phyloP scores from a whole-genome alignment of 2,888 invertebrate genomes.

The Margaritifera margaritifera region DNA sequence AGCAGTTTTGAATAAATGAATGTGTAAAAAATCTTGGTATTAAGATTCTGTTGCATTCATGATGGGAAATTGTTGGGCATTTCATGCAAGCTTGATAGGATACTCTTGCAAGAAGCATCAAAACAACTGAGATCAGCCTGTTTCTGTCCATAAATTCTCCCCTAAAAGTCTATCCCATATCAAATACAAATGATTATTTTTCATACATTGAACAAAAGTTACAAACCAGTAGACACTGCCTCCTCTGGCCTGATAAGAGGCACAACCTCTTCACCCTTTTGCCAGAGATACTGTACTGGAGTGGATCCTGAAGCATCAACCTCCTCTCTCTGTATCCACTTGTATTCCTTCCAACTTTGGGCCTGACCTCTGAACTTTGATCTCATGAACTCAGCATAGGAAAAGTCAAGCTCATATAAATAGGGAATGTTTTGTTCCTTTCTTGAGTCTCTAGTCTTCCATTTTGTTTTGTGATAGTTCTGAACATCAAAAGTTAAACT shows the following conservation, averaged over 20 bases:
- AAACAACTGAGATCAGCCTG: no score
- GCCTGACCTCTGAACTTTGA: conserved; percentile 32
- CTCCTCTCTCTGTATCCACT: conserved; percentile 17
- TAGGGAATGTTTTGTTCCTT: conserved; percentile 9
- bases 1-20: no score
- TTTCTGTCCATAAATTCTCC: no score
- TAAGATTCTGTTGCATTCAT: no score
- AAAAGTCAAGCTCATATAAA: conserved; percentile 45
- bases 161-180: no score
- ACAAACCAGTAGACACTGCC: conserved; percentile 45
- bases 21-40: no score
- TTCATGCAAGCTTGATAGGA: no score
- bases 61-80: no score
- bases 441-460: conserved; percentile 13
- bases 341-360: conserved; percentile 63
- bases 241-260: conserved; percentile 60
- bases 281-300: conserved; percentile 52
- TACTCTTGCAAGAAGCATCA: no score
- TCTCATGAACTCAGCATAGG: conserved; percentile 39
- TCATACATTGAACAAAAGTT: neutral
- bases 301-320: conserved; percentile 8
- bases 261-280: conserved; percentile 44
- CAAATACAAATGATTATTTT: no score
- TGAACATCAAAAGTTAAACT: conserved; percentile 38
- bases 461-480: conserved; percentile 34